Evolutionary conservation across 2,797 vertebrate genomes (phyloP).

Genomic region (Loriculus beryllinus): DNA sequence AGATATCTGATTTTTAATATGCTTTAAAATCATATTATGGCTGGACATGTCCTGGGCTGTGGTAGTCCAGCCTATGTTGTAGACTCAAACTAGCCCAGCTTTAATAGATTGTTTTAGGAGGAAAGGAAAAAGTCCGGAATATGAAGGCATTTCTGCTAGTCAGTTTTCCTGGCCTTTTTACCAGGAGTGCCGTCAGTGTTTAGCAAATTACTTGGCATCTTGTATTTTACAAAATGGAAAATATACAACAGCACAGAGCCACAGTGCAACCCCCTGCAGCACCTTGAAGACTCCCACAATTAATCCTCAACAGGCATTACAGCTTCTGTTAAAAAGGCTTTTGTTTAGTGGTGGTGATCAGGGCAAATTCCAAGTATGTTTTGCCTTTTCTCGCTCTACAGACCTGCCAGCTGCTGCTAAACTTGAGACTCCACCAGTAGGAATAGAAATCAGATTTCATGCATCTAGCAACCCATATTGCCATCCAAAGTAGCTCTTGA

Average conservation of each 20-base stretch:
- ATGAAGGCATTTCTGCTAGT: neutral
- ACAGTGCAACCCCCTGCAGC: neutral
- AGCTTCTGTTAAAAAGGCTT: neutral
- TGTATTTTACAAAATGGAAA: neutral
- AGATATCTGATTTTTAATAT: neutral
- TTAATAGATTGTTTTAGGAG: neutral
- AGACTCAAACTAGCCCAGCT: neutral
- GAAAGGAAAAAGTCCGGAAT: neutral
- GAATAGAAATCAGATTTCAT: constrained; percentile 18
- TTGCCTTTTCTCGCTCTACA: neutral
- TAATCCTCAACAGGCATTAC: neutral
- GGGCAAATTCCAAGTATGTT: neutral
- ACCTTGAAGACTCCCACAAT: neutral
- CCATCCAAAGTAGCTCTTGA: neutral
- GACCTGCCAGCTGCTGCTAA: neutral
- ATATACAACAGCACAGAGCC: neutral
- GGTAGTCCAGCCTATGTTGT: neutral
- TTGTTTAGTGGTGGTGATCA: neutral
- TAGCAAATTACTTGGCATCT: neutral
- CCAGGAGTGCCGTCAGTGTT: neutral
- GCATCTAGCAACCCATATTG: neutral
- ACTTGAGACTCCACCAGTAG: neutral
- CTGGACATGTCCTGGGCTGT: neutral
- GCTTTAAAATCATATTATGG: neutral
- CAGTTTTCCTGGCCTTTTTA: neutral